Base-by-base conservation (phyloP, 1,140 invertebrate genomes). In the Bombus soroeensis region DNA sequence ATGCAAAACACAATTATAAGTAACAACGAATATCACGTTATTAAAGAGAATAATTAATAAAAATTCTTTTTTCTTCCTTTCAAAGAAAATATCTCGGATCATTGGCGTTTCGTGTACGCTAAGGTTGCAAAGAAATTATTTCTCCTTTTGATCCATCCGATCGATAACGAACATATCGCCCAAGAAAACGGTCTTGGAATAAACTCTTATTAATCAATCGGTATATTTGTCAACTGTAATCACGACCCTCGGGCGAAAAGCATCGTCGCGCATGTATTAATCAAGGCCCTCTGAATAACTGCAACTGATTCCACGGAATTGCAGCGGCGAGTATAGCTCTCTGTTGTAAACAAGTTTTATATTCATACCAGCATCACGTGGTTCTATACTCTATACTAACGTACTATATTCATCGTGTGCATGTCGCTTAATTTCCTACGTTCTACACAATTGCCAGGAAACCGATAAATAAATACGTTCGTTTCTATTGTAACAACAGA, bases 331-430 rank as follows among this genome's bases (percentile, higher is more conserved):
- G n/a, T 9, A 71, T 22, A 53, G 34, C 64, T 77, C 78, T 43
- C 79, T 81, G 72, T 64, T 81, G 84, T 89, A 89, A 89, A 89
- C 88, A 89, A 89, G 88, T 87, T 89, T 87, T 84, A 85, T 85
- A 81, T 73, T 66, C 88, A 86, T 89, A 62, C 76, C 37, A 41
- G 47, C 53, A 53, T 85, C 83, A 81, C 87, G 72, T 78, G 76
- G 76, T 62, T 41, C 25, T 62, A 18, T 53, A 53, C 47, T 62
- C 66, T n/a, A 43, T 43, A 73, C 18, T 64, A 76, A 53, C 71
- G 57, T 39, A 70, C 64, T 53, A 57, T 81, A 43, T 73, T n/a
- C 37, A 73, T 32, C 41, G 72, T 28, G 76, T 70, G 77, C 64
- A 64, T 66, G 77, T 53, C 74, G 79, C 34, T 83, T 66, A 71